Evolutionary conservation across 2,113 vertebrate species (phyloP).

Genomic region (Dolichotis patagonum): DNA sequence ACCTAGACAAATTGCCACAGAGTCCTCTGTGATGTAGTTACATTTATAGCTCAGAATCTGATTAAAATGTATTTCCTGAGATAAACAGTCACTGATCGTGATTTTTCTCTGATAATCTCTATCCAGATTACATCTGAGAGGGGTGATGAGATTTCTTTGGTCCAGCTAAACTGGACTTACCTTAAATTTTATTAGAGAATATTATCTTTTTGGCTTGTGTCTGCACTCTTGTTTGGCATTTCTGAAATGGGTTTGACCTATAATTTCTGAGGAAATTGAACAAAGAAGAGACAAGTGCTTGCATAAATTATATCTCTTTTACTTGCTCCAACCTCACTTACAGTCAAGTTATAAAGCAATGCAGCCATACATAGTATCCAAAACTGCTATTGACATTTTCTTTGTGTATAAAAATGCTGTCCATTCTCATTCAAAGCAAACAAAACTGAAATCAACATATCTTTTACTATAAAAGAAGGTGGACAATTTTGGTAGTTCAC

Average conservation of each 20-base stretch:
- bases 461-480: not conserved
- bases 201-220: fast-evolving
- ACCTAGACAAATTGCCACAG: not conserved
- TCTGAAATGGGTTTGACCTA: not conserved
- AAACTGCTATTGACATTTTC: not conserved
- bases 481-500: not conserved
- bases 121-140: not conserved
- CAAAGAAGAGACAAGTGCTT: not conserved
- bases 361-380: fast-evolving
- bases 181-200: not conserved
- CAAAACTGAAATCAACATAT: not conserved
- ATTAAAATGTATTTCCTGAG: not conserved
- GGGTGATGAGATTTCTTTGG: not conserved
- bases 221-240: not conserved
- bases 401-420: not conserved
- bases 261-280: not conserved
- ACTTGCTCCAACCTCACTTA: not conserved
- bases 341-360: fast-evolving
- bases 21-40: not conserved
- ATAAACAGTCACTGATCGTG: not conserved
- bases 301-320: not conserved
- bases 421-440: not conserved
- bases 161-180: not conserved
- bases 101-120: not conserved
- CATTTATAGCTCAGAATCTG: not conserved